Base-by-base conservation (phyloP, 2,888 invertebrate species). In the Penaeus monodon region DNA sequence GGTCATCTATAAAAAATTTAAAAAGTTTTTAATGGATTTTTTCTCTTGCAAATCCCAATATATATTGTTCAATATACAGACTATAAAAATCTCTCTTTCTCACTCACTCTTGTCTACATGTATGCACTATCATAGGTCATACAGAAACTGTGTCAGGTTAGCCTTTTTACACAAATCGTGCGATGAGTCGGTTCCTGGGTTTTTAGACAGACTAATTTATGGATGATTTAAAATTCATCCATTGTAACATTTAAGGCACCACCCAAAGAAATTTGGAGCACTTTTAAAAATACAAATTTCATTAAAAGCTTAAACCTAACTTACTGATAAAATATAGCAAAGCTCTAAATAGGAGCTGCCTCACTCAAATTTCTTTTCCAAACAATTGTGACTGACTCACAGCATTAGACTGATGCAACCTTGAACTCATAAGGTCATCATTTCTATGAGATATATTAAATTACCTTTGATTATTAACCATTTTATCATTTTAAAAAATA, bases 211-310 rank as follows among this genome's bases (percentile, higher is more conserved):
- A 83, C 82, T 83, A 73, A 79, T 29, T 44, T 29, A 66, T 87
- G 86, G 86, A 87, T 87, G 86, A 17, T 57, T 24, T 82, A n/a
- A 70, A 78, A 78, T 29, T 79, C 78, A 68, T 80, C 44, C 79
- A 85, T 10, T 80, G 44, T 73, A 80, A 17, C 38, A 78, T 44
- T 27, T 85, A 83, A 83, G 86, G 86, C 83, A 87, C 83, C 86
- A 24, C 57, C 57, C 57, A 57, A 57, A 57, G 17, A 64, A 57
- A 66, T 44, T 80, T 74, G 80, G 74, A 80, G 79, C 73, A 85
- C 68, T 70, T 57, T 44, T 22, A 38, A 38, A 38, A 73, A 73
- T 73, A 29, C 33, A 38, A 73, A 73, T 73, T 27, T 38, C 22
- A n/a, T 57, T 76, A 38, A 76, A 44, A 24, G 7, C 49, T 44